These are phyloP conservation scores for Phoebastria nigripes DNA, from an alignment of 2,797 vertebrate species.

Conservation along the genomic window DNA sequence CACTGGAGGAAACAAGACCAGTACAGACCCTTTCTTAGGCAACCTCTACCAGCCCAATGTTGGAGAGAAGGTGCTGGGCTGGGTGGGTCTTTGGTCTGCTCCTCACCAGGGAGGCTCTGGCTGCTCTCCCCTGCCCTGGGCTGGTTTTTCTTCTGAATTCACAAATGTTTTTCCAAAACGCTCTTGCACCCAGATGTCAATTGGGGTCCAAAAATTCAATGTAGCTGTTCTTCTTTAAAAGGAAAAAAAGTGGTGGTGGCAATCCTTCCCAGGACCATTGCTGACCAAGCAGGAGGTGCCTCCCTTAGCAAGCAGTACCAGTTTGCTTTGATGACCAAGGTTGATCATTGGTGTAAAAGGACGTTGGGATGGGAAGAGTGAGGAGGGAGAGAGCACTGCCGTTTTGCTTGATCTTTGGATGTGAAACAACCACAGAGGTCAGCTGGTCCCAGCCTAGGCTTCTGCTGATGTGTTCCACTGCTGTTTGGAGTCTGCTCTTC, in stretches of 20 bases:
- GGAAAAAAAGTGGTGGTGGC: background rate
- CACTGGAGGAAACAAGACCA: background rate
- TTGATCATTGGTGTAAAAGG: background rate
- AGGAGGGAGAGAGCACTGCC: background rate
- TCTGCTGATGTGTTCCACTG: background rate
- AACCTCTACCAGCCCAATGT: accelerated
- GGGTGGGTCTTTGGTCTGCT: background rate
- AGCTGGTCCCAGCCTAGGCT: background rate
- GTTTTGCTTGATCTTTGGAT: background rate
- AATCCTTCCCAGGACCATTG: background rate
- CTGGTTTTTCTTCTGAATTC: background rate
- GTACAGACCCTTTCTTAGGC: background rate
- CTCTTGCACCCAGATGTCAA: accelerated
- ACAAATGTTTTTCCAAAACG: background rate
- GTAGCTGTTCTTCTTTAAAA: background rate
- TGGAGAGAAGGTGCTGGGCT: background rate
- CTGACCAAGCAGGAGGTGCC: background rate
- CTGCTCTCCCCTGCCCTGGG: background rate
- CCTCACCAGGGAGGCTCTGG: background rate
- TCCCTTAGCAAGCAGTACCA: background rate
- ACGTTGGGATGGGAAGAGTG: background rate
- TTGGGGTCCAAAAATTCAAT: background rate
- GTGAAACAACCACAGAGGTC: background rate
- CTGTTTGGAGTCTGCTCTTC: background rate
- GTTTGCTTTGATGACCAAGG: background rate